Evolutionary conservation across 2,797 vertebrate genomes (phyloP).

Genomic region (Pangasius djambal): DNA sequence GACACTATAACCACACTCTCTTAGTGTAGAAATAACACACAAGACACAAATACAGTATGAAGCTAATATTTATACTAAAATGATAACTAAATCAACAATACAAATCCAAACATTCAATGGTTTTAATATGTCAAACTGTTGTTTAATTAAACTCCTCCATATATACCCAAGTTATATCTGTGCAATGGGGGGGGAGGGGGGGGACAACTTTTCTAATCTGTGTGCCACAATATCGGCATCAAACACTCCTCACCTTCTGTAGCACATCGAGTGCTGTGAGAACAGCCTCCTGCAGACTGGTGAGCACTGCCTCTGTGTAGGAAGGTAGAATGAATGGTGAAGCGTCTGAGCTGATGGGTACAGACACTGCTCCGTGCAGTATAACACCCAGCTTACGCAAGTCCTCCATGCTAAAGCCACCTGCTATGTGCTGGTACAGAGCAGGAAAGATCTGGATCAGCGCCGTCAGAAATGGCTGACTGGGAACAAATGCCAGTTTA

Average conservation of each 20-base stretch:
- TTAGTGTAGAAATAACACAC: neutral
- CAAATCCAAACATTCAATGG: too few relatives aligned
- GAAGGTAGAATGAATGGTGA: constrained; percentile 98
- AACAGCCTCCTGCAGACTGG: constrained; percentile 95
- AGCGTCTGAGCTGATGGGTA: constrained; percentile 97
- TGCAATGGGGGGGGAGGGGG: neutral
- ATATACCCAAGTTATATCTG: neutral
- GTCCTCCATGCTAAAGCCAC: constrained; percentile 96
- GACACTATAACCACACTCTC: neutral
- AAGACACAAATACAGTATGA: neutral
- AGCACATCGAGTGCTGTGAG: constrained; percentile 94
- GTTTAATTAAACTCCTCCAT: neutral
- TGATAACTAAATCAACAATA: too few relatives aligned
- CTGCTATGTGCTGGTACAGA: constrained; percentile 96
- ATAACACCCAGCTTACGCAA: constrained; percentile 92
- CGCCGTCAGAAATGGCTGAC: constrained; percentile 97
- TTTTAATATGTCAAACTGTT: too few relatives aligned
- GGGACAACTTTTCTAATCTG: too few relatives aligned
- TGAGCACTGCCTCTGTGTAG: constrained; percentile 96
- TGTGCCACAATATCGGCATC: neutral
- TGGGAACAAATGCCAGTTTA: constrained; percentile 94
- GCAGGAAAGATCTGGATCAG: constrained; percentile 97
- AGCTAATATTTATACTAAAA: neutral
- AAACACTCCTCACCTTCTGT: constrained; percentile 87
- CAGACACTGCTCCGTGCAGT: constrained; percentile 93